phyloP scores from a whole-genome alignment of 2,888 invertebrate species.

The Pristionchus exspectatus region DNA sequence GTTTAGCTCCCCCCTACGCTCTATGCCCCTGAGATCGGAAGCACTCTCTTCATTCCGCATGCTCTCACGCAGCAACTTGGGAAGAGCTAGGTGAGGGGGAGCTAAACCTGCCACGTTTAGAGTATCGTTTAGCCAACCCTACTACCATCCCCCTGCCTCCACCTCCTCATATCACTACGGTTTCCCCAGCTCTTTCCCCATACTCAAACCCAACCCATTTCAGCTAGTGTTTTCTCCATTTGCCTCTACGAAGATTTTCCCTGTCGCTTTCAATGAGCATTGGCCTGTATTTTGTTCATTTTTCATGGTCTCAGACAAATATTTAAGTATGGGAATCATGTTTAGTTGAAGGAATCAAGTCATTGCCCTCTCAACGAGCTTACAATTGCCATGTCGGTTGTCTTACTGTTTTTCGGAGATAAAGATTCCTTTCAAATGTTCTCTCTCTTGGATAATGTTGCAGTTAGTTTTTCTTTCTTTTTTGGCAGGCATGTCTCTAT shows the following conservation, averaged over 20 bases:
- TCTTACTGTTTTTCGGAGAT: background rate
- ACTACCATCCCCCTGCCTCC: too few relatives aligned
- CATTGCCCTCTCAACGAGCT: background rate
- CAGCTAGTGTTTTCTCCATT: background rate
- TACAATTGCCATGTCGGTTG: background rate
- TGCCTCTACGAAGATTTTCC: background rate
- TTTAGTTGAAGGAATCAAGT: background rate
- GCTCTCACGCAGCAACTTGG: too few relatives aligned
- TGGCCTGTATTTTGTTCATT: background rate
- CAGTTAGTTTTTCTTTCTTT: too few relatives aligned
- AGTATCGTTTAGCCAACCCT: too few relatives aligned
- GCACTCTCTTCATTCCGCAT: too few relatives aligned
- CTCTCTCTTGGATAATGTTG: background rate
- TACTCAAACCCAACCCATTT: conserved; percentile 41
- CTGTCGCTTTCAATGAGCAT: conserved; percentile 21
- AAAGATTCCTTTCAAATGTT: background rate
- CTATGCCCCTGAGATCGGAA: too few relatives aligned
- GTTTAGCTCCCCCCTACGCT: too few relatives aligned
- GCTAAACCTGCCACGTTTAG: too few relatives aligned
- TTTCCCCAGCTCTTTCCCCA: background rate
- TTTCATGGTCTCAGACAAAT: background rate
- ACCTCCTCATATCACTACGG: conserved; percentile 33
- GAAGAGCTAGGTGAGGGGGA: too few relatives aligned
- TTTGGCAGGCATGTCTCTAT: too few relatives aligned
- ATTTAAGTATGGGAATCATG: background rate